A percentile compares a stretch with the other conserved stretches of the same genome.
These are phyloP conservation scores for Sparus aurata DNA, from an alignment of 2,797 vertebrate genomes.

Conservation along the genomic window DNA sequence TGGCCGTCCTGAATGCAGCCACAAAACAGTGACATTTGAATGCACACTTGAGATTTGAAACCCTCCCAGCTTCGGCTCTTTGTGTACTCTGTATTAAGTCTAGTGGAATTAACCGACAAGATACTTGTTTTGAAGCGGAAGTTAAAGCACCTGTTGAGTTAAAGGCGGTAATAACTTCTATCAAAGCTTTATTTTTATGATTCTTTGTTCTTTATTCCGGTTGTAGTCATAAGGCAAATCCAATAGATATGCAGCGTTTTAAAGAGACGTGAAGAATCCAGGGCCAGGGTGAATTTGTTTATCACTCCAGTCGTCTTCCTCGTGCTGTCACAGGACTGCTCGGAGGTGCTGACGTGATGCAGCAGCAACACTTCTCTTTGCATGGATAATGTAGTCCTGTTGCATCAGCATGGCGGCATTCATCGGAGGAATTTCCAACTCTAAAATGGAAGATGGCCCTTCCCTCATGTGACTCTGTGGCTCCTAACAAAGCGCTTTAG, in stretches of 20 bases:
- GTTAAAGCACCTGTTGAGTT: slow-evolving; percentile 15
- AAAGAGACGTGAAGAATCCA: too few relatives aligned
- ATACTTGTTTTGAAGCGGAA: not conserved
- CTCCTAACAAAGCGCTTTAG: slow-evolving; percentile 24
- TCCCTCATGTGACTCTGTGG: slow-evolving; percentile 23
- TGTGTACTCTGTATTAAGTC: not conserved
- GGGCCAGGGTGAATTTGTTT: slow-evolving; percentile 36
- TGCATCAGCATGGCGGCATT: slow-evolving; percentile 21
- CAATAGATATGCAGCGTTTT: not conserved
- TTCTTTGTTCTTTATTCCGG: not conserved
- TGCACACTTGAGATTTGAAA: slow-evolving; percentile 5
- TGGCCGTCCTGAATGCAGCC: slow-evolving; percentile 17
- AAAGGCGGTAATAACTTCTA: not conserved
- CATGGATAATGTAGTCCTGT: slow-evolving; percentile 20
- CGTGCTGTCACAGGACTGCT: slow-evolving; percentile 64
- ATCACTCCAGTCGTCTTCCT: slow-evolving; percentile 33
- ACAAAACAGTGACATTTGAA: slow-evolving; percentile 35
- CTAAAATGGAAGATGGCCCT: not conserved
- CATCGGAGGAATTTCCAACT: slow-evolving; percentile 38
- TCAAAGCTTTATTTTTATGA: not conserved
- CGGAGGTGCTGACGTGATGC: slow-evolving; percentile 36
- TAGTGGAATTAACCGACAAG: not conserved
- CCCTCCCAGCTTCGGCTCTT: not conserved
- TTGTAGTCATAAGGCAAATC: not conserved
- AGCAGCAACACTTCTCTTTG: slow-evolving; percentile 9